Evolutionary conservation across 92 coral and sea anemone genomes (phyloP).

Genomic region (Meandrina meandrites): DNA sequence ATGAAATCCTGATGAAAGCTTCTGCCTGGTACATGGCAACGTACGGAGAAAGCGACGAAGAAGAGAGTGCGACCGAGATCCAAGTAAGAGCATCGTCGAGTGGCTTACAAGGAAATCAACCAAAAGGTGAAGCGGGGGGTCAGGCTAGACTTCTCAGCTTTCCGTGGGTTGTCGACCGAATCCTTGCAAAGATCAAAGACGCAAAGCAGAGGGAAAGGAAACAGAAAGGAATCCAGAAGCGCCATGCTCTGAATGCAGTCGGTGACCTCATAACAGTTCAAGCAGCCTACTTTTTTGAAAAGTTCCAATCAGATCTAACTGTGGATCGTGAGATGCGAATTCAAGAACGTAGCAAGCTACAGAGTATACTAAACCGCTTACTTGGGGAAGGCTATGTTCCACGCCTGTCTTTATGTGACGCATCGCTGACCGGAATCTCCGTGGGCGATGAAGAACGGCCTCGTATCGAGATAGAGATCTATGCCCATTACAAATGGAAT

Average conservation of each 20-base stretch:
- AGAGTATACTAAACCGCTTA: neutral
- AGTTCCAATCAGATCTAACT: conserved; percentile 21
- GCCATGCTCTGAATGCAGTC: conserved; percentile 60
- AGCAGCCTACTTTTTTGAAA: conserved; percentile 51
- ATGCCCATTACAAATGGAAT: conserved; percentile 45
- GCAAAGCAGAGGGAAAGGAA: conserved; percentile 40
- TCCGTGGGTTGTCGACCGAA: conserved; percentile 82
- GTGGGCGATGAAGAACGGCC: conserved; percentile 52
- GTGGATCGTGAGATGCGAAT: conserved; percentile 57
- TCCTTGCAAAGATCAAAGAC: conserved; percentile 70
- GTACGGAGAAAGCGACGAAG: conserved; percentile 45
- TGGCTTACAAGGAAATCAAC: conserved; percentile 13
- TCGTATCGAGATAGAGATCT: conserved; percentile 51
- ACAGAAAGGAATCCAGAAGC: conserved; percentile 31
- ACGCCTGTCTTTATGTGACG: conserved; percentile 50
- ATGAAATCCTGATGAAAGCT: conserved; percentile 74
- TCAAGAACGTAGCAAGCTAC: conserved; percentile 36
- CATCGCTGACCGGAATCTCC: conserved; percentile 72
- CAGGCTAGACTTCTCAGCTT: conserved; percentile 57
- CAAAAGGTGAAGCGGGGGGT: conserved; percentile 34
- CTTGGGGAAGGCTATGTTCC: neutral
- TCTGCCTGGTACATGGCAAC: conserved; percentile 94
- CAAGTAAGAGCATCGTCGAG: conserved; percentile 9
- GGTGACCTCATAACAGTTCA: conserved; percentile 62
- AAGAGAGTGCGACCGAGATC: neutral